Evolutionary conservation across 2,797 vertebrate genomes (phyloP), one percentile per base, ranked within the genome.

Genomic region (Microctenopoma steveboyesi): DNA sequence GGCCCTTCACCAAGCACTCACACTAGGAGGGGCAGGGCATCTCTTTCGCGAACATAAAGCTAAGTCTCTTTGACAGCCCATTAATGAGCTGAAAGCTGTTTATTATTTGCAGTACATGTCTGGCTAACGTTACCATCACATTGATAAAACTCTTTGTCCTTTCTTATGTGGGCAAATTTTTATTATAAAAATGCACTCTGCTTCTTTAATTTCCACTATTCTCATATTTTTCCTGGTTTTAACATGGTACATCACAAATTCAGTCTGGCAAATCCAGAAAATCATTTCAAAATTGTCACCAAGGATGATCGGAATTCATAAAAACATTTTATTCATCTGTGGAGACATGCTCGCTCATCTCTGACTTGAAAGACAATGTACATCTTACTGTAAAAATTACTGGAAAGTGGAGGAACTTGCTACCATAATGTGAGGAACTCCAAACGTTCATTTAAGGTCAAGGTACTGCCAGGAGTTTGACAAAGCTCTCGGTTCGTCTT

Each of bases 11-110:
- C 76, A 49, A 39, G 73, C 70, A 54, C 71, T 73, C 81, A 49
- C 85, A 68, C 66, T 56, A 85, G 85, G 81, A 88, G 86, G 78
- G 88, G 81, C 83, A 64, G 75, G 71, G 78, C 78, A 86, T 81
- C 72, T 75, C 85, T 89, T 89, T 86, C 53, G 47, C 78, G 71
- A 62, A 42, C 83, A 86, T 66, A 64, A 72, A 64, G 73, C 56
- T 22, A 64, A 56, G 27, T 15, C 49, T 69, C 72, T 86, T 72
- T 82, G 66, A 85, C 83, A 80, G 78, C 61, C 72, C 78, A 76
- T 87, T 79, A 88, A 88, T 78, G 51, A 85, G 22, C 22, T 22
- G 18, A 22, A 22, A 79, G 65, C 84, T 72, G 78, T 86, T 83
- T 82, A 77, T 84, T 79, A 78, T 63, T 77, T 46, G 43, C 54